Evolutionary conservation across 2,113 vertebrate species (phyloP), one percentile per base, ranked within the genome.

Genomic region (Protobothrops flavoviridis): DNA sequence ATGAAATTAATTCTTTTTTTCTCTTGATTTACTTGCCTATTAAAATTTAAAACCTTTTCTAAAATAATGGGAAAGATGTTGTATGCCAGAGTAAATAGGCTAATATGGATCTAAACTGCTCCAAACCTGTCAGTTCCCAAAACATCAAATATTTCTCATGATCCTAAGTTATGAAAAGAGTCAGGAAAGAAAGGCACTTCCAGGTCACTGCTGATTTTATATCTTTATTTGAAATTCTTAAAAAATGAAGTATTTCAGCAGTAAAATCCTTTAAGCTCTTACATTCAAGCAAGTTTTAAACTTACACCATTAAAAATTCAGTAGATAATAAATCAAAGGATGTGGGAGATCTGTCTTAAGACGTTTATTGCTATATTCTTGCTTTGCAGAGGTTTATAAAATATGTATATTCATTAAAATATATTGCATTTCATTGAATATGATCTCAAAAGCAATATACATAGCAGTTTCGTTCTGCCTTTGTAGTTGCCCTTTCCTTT

Each of bases 231-330:
- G 95, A 97, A 96, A 95, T 95, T 95, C 96, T 96, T 95, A 95
- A 97, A 93, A 96, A 97, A 96, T 57, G 90, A 88, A 95, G 87
- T 94, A 95, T 96, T 97, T 97, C 96, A 97, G 95, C 94, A 96
- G 94, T 94, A 97, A 87, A 97, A 96, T 96, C 96, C 96, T 96
- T 93, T 93, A 88, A 95, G 95, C 94, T 92, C 95, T 95, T 96
- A 90, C 56, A 96, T 92, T 93, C 61, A 97, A 96, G 97, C 89
- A 90, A 95, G 93, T 96, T 96, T 95, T 97, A 86, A 96, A 97
- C 95, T 94, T 95, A 50, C 93, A 95, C 97, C 96, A 96, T 96
- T 97, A 97, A 98, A 97, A 95, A 94, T 97, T 98, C 98, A 97
- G 97, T 97, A 93, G 96, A 92, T 93, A 97, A 96, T 98, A 98